phyloP scores from a whole-genome alignment of 2,797 vertebrate genomes.

The Poeciliopsis turneri region DNA sequence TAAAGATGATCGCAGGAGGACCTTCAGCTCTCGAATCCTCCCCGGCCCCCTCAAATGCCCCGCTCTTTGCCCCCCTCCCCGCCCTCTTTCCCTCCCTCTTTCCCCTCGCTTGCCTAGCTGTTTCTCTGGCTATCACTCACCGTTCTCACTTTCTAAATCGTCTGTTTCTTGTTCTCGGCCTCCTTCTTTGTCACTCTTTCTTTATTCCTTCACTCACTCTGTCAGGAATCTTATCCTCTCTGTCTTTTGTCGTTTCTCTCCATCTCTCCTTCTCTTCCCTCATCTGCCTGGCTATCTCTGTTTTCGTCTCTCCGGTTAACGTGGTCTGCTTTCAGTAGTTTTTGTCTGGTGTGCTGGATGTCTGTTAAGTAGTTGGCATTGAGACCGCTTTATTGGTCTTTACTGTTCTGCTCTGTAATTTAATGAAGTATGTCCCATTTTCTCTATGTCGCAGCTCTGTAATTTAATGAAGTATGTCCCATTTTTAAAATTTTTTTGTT shows the following conservation, averaged over 20 bases:
- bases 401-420: constrained; percentile 81
- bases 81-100: constrained; percentile 13
- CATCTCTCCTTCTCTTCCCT: constrained; percentile 28
- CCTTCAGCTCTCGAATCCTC: constrained; percentile 98
- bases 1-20: constrained; percentile 99
- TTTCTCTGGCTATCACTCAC: constrained; percentile 43
- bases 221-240: constrained; percentile 39
- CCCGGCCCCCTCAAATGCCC: too few species aligned
- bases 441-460: constrained; percentile 82
- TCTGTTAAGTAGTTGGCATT: constrained; percentile 75
- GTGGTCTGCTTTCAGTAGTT: constrained; percentile 77
- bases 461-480: constrained; percentile 85
- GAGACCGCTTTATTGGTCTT: constrained; percentile 66
- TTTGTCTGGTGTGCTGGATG: constrained; percentile 79
- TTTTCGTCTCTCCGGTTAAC: constrained; percentile 65
- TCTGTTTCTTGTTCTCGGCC: constrained; percentile 25
- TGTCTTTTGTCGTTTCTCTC: constrained; percentile 35
- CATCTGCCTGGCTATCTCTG: constrained; percentile 58
- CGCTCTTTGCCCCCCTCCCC: constrained; percentile 55
- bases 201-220: constrained; percentile 48
- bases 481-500: constrained; percentile 68
- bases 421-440: constrained; percentile 83
- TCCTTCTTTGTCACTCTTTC: constrained; percentile 48
- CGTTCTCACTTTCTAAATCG: constrained; percentile 17
- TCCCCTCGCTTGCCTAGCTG: constrained; percentile 53